Evolutionary conservation across 2,797 vertebrate species (phyloP).

Genomic region (Thaleichthys pacificus): DNA sequence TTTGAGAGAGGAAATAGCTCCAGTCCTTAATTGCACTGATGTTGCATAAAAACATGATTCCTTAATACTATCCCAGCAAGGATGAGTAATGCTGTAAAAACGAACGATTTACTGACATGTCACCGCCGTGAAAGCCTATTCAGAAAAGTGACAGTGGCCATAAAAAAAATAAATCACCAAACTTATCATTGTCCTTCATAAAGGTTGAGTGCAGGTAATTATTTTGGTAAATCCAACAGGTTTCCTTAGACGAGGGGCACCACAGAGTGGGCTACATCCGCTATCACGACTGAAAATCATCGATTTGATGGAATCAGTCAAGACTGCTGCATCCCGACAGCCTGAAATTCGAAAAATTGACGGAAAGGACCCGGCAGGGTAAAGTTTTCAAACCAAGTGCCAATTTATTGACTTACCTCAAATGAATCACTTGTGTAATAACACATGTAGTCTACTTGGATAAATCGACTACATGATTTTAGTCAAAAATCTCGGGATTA

Average conservation of each 20-base stretch:
- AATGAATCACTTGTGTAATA: background rate
- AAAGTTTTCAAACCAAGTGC: slow-evolving; percentile 25
- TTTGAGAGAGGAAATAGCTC: slow-evolving; percentile 85
- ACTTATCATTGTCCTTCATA: slow-evolving; percentile 8
- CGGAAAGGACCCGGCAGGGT: background rate
- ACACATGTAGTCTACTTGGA: background rate
- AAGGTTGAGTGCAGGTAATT: slow-evolving; percentile 1
- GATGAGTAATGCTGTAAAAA: background rate
- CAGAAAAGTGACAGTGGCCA: background rate
- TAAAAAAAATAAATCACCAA: background rate
- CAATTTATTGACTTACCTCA: slow-evolving; percentile 31
- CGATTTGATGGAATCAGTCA: background rate
- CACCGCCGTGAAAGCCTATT: slow-evolving; percentile 18
- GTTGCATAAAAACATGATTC: slow-evolving; percentile 85
- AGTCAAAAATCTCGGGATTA: background rate
- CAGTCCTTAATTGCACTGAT: slow-evolving; percentile 86
- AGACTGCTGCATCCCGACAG: background rate
- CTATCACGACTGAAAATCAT: slow-evolving; percentile 18
- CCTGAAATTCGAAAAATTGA: background rate
- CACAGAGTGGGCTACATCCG: background rate
- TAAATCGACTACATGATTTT: background rate
- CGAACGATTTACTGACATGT: background rate
- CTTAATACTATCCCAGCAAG: slow-evolving; percentile 18
- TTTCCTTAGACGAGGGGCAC: slow-evolving; percentile 14
- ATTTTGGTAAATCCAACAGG: slow-evolving; percentile 41